Evolutionary conservation across 2,113 vertebrate genomes (phyloP).

Genomic region (Cynocephalus volans): DNA sequence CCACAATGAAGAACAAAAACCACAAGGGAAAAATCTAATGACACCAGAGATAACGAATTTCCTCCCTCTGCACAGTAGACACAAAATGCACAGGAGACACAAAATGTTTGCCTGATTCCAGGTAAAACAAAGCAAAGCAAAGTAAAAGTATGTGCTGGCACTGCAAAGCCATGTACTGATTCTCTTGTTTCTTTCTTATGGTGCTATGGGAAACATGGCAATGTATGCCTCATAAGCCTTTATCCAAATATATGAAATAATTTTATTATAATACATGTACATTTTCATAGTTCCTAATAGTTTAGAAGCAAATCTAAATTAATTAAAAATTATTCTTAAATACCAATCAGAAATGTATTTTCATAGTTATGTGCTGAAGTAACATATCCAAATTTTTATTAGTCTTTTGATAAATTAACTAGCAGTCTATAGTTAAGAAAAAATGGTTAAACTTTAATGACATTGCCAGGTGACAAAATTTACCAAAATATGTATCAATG

Average conservation of each 20-base stretch:
- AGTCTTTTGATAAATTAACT: conserved; percentile 78
- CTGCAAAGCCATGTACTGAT: background rate
- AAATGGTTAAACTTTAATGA: conserved; percentile 56
- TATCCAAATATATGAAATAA: conserved; percentile 37
- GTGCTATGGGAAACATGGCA: background rate
- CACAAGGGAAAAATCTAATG: conserved; percentile 27
- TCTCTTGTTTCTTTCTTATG: background rate
- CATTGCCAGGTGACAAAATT: conserved; percentile 72
- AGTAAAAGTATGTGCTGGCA: background rate
- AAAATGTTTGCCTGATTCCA: background rate
- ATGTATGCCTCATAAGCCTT: background rate
- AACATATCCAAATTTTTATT: conserved; percentile 72
- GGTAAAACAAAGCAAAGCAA: conserved; percentile 43
- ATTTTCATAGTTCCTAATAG: background rate
- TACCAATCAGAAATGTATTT: conserved; percentile 58
- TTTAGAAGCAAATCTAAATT: conserved; percentile 60
- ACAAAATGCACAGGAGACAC: background rate
- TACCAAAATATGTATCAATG: conserved; percentile 20
- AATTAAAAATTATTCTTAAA: conserved; percentile 75
- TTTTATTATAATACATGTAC: background rate
- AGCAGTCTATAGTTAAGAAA: conserved; percentile 76
- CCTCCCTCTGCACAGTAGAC: background rate
- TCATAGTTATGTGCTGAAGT: conserved; percentile 51
- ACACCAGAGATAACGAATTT: conserved; percentile 12
- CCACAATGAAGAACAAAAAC: background rate